These are phyloP conservation scores for Cataglyphis hispanica DNA, from an alignment of 1,140 invertebrate species.

Conservation along the genomic window DNA sequence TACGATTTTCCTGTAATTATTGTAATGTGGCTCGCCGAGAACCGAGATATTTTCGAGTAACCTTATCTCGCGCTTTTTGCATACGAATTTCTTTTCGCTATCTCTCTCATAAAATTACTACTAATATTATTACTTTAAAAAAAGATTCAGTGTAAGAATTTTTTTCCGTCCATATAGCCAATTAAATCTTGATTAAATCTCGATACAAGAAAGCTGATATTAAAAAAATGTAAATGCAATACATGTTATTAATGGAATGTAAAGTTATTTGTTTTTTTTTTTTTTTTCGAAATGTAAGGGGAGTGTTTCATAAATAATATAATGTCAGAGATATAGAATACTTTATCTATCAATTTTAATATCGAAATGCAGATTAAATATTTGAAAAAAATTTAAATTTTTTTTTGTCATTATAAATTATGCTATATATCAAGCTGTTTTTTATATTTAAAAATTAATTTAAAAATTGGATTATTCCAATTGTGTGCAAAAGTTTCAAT, in stretches of 20 bases:
- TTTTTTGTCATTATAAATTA: no score
- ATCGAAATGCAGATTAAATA: not conserved
- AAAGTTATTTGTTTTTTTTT: not conserved
- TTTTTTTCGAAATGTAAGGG: not conserved
- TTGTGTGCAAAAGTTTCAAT: not conserved
- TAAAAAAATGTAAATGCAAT: slow-evolving; percentile 4
- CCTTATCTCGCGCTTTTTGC: not conserved
- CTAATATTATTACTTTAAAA: slow-evolving; percentile 27
- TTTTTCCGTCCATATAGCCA: slow-evolving; percentile 3
- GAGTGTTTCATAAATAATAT: not conserved
- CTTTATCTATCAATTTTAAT: not conserved
- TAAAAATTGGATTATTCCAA: not conserved
- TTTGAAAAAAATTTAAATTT: not conserved
- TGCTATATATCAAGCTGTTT: not conserved
- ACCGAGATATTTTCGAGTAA: not conserved
- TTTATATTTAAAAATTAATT: not conserved
- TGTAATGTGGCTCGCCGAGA: not conserved
- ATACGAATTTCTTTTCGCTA: not conserved
- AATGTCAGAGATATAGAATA: not conserved
- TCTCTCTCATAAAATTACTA: slow-evolving; percentile 7
- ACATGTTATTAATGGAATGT: not conserved
- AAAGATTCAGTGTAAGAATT: not conserved
- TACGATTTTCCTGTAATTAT: slow-evolving; percentile 31
- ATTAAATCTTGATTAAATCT: slow-evolving; percentile 30
- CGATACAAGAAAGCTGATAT: not conserved